Evolutionary conservation across 2,113 vertebrate genomes (phyloP), one percentile per base, ranked within the genome.

Genomic region (Melanostigma gelatinosum): DNA sequence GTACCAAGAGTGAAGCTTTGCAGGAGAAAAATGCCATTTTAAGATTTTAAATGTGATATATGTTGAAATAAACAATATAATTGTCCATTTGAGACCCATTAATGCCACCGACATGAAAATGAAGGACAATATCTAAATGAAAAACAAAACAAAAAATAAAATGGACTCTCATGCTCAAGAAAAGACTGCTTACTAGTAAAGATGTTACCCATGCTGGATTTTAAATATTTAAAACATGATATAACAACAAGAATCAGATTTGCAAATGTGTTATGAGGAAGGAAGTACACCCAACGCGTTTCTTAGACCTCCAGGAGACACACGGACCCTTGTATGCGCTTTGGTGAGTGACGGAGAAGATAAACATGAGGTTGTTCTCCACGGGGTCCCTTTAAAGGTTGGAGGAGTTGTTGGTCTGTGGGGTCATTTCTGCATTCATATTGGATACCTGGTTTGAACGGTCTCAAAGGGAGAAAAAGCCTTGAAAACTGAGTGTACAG

Each of bases 401-500:
- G 7, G 11, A 29, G 15, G 11, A 18, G 29, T 20, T 62, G 10
- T 55, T 63, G 46, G 12, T 64, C 24, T 44, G 54, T 27, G 32
- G 4, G 36, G 29, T 69, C 10, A 8, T 13, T 46, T 65, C 24
- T 44, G n/a, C 29, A 36, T 27, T 70, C 22, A 22, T 16, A 58
- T 38, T 52, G n/a, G 34, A 68, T 22, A 61, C 42, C 24, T 62
- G 42, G 9, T 6, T 54, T 68, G 20, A 61, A 61, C 20, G 34
- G 27, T 42, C 66, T 57, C 52, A 54, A 29, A 55, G 16, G 11
- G 11, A 55, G 11, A 32, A 65, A 86, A 80, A 76, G 61, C 64
- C 20, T 77, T 72, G 38, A 88, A 81, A 85, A 79, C 11, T 50
- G 71, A 81, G 63, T 74, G 81, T 8, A 82, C 74, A 80, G 70